These are phyloP conservation scores for Eulacestoma nigropectus DNA, from an alignment of 2,113 vertebrate species.

Conservation along the genomic window DNA sequence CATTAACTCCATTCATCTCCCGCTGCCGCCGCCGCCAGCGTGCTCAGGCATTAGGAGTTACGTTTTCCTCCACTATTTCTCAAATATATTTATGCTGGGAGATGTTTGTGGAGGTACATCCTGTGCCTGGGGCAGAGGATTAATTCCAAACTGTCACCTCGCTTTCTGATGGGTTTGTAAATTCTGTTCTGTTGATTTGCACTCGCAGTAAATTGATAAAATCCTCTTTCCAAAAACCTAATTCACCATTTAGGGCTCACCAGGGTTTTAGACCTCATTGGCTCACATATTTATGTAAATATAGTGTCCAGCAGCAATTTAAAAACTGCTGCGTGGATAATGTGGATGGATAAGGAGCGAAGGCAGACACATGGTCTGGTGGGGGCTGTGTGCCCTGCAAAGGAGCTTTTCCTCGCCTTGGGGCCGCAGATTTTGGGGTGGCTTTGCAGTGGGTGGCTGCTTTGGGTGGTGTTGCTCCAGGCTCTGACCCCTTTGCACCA, in stretches of 20 bases:
- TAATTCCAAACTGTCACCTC: slow-evolving; percentile 37
- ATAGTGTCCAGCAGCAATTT: slow-evolving; percentile 1
- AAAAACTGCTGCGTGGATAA: background rate
- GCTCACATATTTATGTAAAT: slow-evolving; percentile 33
- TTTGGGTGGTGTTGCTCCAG: background rate
- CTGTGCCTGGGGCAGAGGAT: slow-evolving; percentile 22
- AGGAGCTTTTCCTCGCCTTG: fast-evolving
- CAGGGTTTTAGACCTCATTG: slow-evolving; percentile 9
- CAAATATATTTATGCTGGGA: slow-evolving; percentile 31
- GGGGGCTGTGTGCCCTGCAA: background rate
- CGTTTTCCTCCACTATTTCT: slow-evolving; percentile 23
- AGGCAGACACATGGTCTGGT: background rate
- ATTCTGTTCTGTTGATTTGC: slow-evolving; percentile 35
- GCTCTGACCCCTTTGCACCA: background rate
- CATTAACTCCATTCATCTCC: slow-evolving; percentile 38
- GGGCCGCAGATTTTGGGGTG: fast-evolving
- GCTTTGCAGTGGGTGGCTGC: background rate
- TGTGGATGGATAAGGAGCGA: background rate
- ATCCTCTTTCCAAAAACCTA: slow-evolving; percentile 39
- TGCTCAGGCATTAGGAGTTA: slow-evolving; percentile 15
- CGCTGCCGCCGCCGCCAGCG: background rate
- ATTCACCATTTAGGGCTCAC: background rate
- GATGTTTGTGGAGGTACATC: slow-evolving; percentile 39
- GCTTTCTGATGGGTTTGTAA: slow-evolving; percentile 48
- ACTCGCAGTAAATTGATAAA: slow-evolving; percentile 39